Conservation (phyloP, 1,140 invertebrate genomes). For the Palaemon carinicauda region DNA sequence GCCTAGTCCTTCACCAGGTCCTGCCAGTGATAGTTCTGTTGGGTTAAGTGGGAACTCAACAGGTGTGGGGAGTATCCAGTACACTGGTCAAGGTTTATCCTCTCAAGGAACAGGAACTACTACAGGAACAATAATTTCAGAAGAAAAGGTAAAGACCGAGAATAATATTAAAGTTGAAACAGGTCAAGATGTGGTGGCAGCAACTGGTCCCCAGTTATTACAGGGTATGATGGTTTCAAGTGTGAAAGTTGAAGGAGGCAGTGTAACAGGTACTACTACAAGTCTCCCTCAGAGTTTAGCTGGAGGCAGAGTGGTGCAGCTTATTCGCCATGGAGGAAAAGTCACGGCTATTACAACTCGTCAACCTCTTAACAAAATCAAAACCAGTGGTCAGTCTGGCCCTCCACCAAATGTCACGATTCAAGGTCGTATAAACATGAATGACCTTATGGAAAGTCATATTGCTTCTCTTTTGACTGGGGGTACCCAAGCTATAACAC, state of each 20-base stretch:
- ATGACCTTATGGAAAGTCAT: slow-evolving; percentile 59
- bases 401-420: slow-evolving; percentile 59
- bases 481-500: slow-evolving; percentile 27
- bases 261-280: slow-evolving; percentile 32
- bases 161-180: slow-evolving; percentile 29
- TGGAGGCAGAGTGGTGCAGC: slow-evolving; percentile 56
- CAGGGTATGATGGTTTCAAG: slow-evolving; percentile 58
- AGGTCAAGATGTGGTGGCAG: slow-evolving; percentile 29
- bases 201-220: slow-evolving; percentile 38
- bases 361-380: slow-evolving; percentile 53
- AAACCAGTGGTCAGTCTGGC: slow-evolving; percentile 38
- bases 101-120: slow-evolving; percentile 22
- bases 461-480: slow-evolving; percentile 54
- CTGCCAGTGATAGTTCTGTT: slow-evolving; percentile 49
- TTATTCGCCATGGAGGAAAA: slow-evolving; percentile 56
- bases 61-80: slow-evolving; percentile 24
- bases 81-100: slow-evolving; percentile 17
- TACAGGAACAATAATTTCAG: neutral
- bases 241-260: slow-evolving; percentile 56
- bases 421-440: slow-evolving; percentile 59
- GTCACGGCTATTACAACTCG: slow-evolving; percentile 58
- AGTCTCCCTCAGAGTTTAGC: slow-evolving; percentile 48
- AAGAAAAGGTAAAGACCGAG: slow-evolving; percentile 12
- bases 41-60: slow-evolving; percentile 19
- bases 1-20: slow-evolving; percentile 63